Percentiles rank a stretch among this genome's conserved stretches.
Evolutionary conservation across 2,797 vertebrate species (phyloP).

Genomic region (Leptoclinus maculatus): DNA sequence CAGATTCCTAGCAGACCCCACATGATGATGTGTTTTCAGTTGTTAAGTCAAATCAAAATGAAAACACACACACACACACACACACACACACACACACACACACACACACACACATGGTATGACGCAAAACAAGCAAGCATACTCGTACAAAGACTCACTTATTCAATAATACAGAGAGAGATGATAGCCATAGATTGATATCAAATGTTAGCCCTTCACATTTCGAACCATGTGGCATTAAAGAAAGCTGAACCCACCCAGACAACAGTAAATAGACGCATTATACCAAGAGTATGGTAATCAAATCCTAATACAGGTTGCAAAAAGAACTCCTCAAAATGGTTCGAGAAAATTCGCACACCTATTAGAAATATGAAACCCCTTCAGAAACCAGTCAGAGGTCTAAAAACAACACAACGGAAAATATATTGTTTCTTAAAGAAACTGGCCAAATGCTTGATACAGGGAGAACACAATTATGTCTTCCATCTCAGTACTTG

Average conservation of each 20-base stretch:
- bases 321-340: background rate
- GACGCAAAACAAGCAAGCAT: background rate
- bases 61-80: conserved; percentile 18
- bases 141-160: background rate
- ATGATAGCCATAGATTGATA: background rate
- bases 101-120: background rate
- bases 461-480: background rate
- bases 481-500: background rate
- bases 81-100: background rate
- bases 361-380: background rate
- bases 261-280: background rate
- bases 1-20: conserved; percentile 18
- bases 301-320: background rate
- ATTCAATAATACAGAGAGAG: background rate
- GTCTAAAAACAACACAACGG: background rate
- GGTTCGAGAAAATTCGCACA: background rate
- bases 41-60: conserved; percentile 14
- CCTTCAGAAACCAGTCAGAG: background rate
- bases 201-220: too few species aligned
- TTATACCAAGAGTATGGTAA: background rate
- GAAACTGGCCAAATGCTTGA: background rate
- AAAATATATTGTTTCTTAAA: background rate
- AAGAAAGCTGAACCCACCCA: background rate
- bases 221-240: background rate
- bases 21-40: conserved; percentile 41